Percentiles rank a stretch among this genome's conserved stretches.
Evolutionary conservation across 2,888 invertebrate species (phyloP).

Genomic region (Macaria notata): DNA sequence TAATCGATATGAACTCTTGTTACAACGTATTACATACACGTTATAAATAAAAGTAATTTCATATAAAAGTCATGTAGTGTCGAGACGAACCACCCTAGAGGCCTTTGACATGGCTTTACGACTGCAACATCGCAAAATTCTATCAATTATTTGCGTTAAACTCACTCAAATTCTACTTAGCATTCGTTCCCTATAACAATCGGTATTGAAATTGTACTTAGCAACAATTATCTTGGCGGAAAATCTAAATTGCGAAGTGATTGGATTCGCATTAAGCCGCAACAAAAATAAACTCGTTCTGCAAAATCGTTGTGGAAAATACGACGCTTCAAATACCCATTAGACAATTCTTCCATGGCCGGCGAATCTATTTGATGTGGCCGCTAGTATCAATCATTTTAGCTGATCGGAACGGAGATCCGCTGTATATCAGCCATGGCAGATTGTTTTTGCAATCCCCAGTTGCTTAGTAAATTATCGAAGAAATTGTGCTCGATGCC

Average conservation of each 20-base stretch:
- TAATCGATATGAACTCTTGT: background rate
- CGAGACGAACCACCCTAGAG: too few relatives aligned
- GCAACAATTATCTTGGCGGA: conserved; percentile 3
- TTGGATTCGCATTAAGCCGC: conserved; percentile 17
- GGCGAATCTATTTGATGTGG: conserved; percentile 29
- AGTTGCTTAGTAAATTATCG: conserved; percentile 31
- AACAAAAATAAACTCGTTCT: conserved; percentile 18
- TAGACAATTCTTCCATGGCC: conserved; percentile 22
- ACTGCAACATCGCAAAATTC: too few relatives aligned
- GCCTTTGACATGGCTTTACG: too few relatives aligned
- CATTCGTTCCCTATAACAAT: too few relatives aligned
- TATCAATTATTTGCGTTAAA: too few relatives aligned
- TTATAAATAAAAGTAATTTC: too few relatives aligned
- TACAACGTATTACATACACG: too few relatives aligned
- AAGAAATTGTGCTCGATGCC: conserved; percentile 32
- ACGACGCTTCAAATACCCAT: conserved; percentile 24
- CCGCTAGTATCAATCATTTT: conserved; percentile 48
- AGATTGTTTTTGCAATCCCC: conserved; percentile 43
- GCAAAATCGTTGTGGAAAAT: conserved; percentile 22
- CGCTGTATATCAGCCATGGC: conserved; percentile 34
- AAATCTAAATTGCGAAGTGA: conserved; percentile 19
- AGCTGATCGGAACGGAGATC: conserved; percentile 32
- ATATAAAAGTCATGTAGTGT: too few relatives aligned
- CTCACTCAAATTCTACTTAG: too few relatives aligned
- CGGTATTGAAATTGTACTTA: background rate